phyloP scores from a whole-genome alignment of 2,888 invertebrate genomes.

The Melieria picta region DNA sequence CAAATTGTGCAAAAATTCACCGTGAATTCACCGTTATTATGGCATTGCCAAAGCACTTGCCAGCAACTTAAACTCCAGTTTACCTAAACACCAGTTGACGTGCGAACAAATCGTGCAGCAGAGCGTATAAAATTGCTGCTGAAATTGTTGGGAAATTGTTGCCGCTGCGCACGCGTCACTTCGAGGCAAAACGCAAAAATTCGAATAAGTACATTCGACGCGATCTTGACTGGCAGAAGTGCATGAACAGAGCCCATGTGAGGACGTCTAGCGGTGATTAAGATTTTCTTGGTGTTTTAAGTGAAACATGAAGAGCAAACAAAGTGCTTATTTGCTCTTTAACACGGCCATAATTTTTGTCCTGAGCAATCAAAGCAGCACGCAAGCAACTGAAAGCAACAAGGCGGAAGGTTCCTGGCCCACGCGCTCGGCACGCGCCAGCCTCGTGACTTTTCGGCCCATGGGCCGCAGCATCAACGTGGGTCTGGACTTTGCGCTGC shows the following conservation, averaged over 20 bases:
- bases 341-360: no score
- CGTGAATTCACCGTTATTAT: no score
- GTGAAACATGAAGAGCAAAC: background rate
- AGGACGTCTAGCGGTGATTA: slow-evolving; percentile 4
- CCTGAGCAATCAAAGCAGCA: background rate
- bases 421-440: slow-evolving; percentile 34
- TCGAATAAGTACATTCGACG: background rate
- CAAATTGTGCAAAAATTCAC: no score
- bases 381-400: background rate
- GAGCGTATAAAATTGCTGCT: slow-evolving; percentile 14
- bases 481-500: slow-evolving; percentile 55
- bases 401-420: slow-evolving; percentile 15
- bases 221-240: slow-evolving; percentile 6
- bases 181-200: background rate
- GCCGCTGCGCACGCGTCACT: background rate
- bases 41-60: no score
- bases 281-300: background rate
- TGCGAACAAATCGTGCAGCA: background rate
- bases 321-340: no score
- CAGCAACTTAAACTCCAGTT: no score
- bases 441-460: slow-evolving; percentile 51
- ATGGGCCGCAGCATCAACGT: slow-evolving; percentile 50
- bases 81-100: no score
- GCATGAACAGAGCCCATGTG: background rate
- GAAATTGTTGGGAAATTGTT: no score